Evolutionary conservation across 1,140 invertebrate species (phyloP), one percentile per base, ranked within the genome.

Genomic region (Atta colombica): DNA sequence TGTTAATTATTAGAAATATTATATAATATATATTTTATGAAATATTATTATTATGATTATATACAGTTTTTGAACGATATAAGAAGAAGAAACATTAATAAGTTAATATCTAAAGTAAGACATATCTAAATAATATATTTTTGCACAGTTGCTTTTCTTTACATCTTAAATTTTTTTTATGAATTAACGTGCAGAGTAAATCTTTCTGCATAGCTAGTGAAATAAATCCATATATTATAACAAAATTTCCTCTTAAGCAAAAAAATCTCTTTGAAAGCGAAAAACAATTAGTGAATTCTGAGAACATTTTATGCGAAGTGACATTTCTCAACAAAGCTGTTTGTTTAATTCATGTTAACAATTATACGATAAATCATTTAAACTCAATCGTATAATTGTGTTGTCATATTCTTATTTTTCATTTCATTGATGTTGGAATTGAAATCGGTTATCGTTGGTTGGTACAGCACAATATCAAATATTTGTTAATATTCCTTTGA

Each of bases 231-330:
- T 68, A 68, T 0, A 51, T 53, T 16, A 35, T n/a, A 3, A 2
- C 18, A 12, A 49, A 66, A 68, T 78, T 16, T 8, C 12, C 8
- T 68, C 25, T 66, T 18, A 28, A 45, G 14, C 12, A 12, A 49
- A 66, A 21, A 45, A 78, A 35, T 0, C 31, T 16, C 39, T n/a
- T 18, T 66, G 45, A 16, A 66, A 25, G 39, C 1, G 1, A 68
- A 51, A 21, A 21, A 28, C 12, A 78, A 68, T 78, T 78, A 78
- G 45, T 5, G 16, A 77, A 63, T 63, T 53, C 75, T n/a, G 21
- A 66, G 60, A 78, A 78, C 6, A 3, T 53, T 49, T 78, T 78
- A 53, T n/a, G 18, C n/a, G 10, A n/a, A 28, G 2, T 10, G 18
- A n/a, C 8, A 35, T 78, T 78, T 35, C 61, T 49, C 61, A 53